Percentiles rank a stretch among this genome's conserved stretches.
Evolutionary conservation across 23 tunicate species (phyloP).

Genomic region (Halocynthia aurantium): DNA sequence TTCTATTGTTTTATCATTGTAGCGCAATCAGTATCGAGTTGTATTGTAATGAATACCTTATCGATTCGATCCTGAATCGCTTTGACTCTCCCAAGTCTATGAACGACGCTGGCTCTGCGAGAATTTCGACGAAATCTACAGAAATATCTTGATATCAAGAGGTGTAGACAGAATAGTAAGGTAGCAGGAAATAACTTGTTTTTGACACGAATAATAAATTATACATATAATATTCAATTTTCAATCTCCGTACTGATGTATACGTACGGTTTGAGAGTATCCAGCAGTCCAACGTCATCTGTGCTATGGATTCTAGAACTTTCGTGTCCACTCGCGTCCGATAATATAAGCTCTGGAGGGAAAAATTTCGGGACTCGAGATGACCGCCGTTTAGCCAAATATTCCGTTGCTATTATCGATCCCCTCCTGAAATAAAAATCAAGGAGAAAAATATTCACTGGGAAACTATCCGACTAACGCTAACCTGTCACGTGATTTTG

Average conservation of each 20-base stretch:
- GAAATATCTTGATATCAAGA: too few relatives aligned
- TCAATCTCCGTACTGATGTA: too few relatives aligned
- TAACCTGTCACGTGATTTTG: not conserved
- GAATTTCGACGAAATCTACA: not conserved
- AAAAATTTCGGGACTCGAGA: slow-evolving; percentile 13
- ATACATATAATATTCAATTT: too few relatives aligned
- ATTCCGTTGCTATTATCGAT: slow-evolving; percentile 35
- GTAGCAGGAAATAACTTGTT: too few relatives aligned
- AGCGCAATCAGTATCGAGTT: not conserved
- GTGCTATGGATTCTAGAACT: too few relatives aligned
- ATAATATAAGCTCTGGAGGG: slow-evolving; percentile 9
- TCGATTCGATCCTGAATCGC: slow-evolving; percentile 43
- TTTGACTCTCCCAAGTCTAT: slow-evolving; percentile 25
- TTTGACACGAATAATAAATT: too few relatives aligned
- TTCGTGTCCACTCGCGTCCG: too few relatives aligned
- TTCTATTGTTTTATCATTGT: not conserved
- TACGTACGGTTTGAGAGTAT: too few relatives aligned
- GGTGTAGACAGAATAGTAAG: too few relatives aligned
- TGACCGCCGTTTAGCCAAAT: slow-evolving; percentile 26
- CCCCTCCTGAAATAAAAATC: slow-evolving; percentile 7
- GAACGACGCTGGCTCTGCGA: slow-evolving; percentile 26
- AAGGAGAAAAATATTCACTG: too few relatives aligned
- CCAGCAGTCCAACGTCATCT: too few relatives aligned
- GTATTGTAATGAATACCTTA: slow-evolving; percentile 12
- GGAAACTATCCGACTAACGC: too few relatives aligned